Evolutionary conservation across 1,140 invertebrate genomes (phyloP).

Genomic region (Nymphalis io): DNA sequence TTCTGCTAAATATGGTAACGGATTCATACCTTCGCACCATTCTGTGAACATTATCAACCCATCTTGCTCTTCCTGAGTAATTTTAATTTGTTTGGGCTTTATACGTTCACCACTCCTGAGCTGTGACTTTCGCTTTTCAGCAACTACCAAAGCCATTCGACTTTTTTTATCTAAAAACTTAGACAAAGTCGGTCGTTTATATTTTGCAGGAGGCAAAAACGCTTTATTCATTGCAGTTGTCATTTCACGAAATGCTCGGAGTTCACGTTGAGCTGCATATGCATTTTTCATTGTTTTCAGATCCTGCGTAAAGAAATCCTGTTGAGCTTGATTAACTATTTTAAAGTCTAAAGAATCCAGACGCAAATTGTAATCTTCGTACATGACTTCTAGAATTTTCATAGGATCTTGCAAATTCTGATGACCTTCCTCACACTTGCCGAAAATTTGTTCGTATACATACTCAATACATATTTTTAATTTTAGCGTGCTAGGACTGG

Average conservation of each 20-base stretch:
- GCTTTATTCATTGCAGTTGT: constrained; percentile 79
- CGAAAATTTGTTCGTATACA: constrained; percentile 83
- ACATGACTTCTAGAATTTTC: constrained; percentile 83
- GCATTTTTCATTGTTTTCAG: constrained; percentile 81
- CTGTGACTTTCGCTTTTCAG: constrained; percentile 56
- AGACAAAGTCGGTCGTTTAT: constrained; percentile 49
- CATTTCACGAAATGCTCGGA: constrained; percentile 80
- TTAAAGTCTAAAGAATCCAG: constrained; percentile 83
- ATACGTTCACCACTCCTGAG: constrained; percentile 47
- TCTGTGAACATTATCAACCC: constrained; percentile 76
- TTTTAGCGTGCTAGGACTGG: constrained; percentile 81
- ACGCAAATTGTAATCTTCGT: constrained; percentile 81
- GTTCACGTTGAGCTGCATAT: constrained; percentile 82
- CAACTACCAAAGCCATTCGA: constrained; percentile 45
- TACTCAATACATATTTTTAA: constrained; percentile 84
- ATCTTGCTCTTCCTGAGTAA: constrained; percentile 68
- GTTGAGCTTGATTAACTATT: constrained; percentile 81
- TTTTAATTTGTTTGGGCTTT: constrained; percentile 45
- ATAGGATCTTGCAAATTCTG: constrained; percentile 81
- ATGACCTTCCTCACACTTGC: constrained; percentile 79
- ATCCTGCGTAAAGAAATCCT: constrained; percentile 82
- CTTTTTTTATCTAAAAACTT: constrained; percentile 63
- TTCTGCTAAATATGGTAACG: constrained; percentile 61
- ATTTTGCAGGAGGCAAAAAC: constrained; percentile 78
- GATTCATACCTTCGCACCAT: constrained; percentile 77